Base-by-base conservation (phyloP, 2,888 invertebrate species). In the Colletes collaris region DNA sequence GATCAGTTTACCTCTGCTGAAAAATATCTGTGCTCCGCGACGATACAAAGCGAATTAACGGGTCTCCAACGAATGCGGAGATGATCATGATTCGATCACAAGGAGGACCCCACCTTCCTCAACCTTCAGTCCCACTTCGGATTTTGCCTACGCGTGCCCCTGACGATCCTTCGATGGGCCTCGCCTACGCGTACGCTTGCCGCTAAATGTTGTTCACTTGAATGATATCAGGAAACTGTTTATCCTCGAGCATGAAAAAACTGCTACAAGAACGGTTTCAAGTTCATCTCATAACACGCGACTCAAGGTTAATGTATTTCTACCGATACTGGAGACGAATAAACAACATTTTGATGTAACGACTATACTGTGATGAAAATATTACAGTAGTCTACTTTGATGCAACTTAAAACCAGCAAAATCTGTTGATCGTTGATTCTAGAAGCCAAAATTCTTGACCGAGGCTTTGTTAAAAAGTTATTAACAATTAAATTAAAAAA, bases 61-160 rank as follows among this genome's bases (percentile, higher is more conserved):
- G 77, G 67, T 75, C 19, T 50, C 44, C 66, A 53, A 65, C 46
- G 72, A 76, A 64, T 52, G 52, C 64, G 40, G 52, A 71, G 78
- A 79, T 77, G 76, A 86, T 69, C 70, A 74, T 69, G 68, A 49
- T 16, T 64, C 37, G 58, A 68, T 59, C 70, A 80, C 55, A 37
- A 77, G 65, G 56, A 69, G 62, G 65, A 53, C 77, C 78, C 82
- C 84, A 68, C 79, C 75, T 74, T 67, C n/a, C 44, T 40, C 56
- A 71, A 65, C 78, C 69, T 85, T 85, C 79, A 35, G 44, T 78
- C 86, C 88, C 86, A 84, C 84, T 82, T 85, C 73, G 77, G 85
- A 86, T 71, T 72, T 84, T 75, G 74, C 90, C 90, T 86, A 90
- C 89, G 86, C 86, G 40, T 70, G 87, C 74, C 89, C 90, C 85